Evolutionary conservation across 2,888 invertebrate species (phyloP), one percentile per base, ranked within the genome.

Genomic region (Resseliella maxima): DNA sequence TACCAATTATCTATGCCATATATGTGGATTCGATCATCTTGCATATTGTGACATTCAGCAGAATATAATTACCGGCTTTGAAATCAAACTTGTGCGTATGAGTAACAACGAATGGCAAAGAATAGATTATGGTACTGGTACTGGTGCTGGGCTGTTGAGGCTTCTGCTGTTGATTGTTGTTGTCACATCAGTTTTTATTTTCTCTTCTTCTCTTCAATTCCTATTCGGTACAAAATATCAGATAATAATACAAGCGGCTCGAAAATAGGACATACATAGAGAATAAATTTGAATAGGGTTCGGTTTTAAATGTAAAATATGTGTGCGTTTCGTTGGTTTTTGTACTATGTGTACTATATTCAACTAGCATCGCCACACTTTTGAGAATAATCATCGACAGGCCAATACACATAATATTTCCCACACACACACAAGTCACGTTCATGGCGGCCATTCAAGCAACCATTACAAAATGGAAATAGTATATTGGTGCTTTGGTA

Each of bases 31-130:
- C 59, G 59, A 59, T 59, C 59, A 24, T 59, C n/a, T 59, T 59
- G 59, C 59, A 59, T 24, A 59, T 59, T 59, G n/a, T 59, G 59
- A 59, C 59, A 59, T 59, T 59, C 59, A 59, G 12, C 59, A 24
- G 24, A 59, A 59, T 50, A 50, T 50, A 59, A 59, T 59, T 59
- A 59, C 59, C 24, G 59, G 59, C 59, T 59, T 59, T 59, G 59
- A 59, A 24, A 24, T 24, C 24, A 15, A 59, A 59, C 59, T n/a
- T 59, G 24, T 59, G 59, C 24, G 59, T 59, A 24, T 59, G 59
- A 24, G 24, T 59, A 8, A 24, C 59, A 59, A 24, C 10, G 59
- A 50, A 50, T 50, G 18, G 18, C 18, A 18, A 18, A 50, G 8
- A 15, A 50, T 50, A 18, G 41, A 41, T 41, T 41, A 21, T 50